These are phyloP conservation scores for Paguma larvata DNA, from an alignment of 2,797 vertebrate species.

Conservation along the genomic window DNA sequence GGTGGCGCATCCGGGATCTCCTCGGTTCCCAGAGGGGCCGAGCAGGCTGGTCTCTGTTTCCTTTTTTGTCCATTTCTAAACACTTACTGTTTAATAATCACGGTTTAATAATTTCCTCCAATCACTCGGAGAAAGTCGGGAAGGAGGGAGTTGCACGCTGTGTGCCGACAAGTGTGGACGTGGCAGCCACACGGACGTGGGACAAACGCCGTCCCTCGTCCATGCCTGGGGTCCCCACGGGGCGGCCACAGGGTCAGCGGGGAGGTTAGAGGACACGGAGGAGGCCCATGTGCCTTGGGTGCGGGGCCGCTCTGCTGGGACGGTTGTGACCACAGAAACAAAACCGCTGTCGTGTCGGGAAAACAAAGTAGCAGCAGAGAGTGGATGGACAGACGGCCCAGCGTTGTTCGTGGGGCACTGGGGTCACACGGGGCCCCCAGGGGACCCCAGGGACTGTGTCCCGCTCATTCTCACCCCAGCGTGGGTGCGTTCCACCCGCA, in stretches of 20 bases:
- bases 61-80: not conserved
- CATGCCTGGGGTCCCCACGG: not conserved
- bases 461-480: too few relatives aligned
- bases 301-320: not conserved
- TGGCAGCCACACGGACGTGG: fast-evolving
- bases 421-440: fast-evolving
- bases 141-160: too few relatives aligned
- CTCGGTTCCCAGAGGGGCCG: not conserved
- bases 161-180: fast-evolving
- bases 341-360: not conserved
- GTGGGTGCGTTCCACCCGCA: too few relatives aligned
- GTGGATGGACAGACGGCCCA: not conserved
- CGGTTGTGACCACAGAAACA: fast-evolving
- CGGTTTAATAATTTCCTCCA: too few relatives aligned
- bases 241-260: fast-evolving
- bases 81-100: not conserved
- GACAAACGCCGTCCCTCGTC: fast-evolving
- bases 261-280: not conserved
- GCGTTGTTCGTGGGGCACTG: fast-evolving
- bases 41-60: fast-evolving
- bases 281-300: fast-evolving
- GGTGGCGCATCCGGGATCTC: fast-evolving
- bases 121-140: not conserved
- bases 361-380: not conserved
- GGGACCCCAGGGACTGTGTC: fast-evolving